phyloP scores from a whole-genome alignment of 1,140 invertebrate species.

The Macrostomum lignano region DNA sequence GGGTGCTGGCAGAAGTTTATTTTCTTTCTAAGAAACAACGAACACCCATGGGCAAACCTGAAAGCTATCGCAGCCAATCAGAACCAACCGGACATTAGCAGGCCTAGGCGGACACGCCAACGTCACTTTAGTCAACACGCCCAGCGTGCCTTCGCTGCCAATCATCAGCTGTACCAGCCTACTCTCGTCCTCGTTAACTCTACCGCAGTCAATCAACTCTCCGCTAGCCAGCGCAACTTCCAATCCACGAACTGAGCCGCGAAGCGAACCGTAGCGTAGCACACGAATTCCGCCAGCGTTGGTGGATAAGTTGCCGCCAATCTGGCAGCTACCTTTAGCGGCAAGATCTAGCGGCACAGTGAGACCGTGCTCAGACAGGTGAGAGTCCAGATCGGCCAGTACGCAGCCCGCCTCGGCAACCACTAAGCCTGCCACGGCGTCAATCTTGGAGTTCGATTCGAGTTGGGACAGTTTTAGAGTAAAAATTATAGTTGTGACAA shows the following conservation, averaged over 20 bases:
- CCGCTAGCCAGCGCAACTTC: too few relatives aligned
- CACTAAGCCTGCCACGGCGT: too few relatives aligned
- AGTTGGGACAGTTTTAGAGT: too few relatives aligned
- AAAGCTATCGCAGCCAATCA: slow-evolving; percentile 56
- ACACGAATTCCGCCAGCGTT: slow-evolving; percentile 80
- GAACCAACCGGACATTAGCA: slow-evolving; percentile 47
- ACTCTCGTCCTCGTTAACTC: too few relatives aligned
- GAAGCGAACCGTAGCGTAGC: slow-evolving; percentile 70
- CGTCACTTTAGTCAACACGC: slow-evolving; percentile 64
- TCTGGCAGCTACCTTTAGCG: slow-evolving; percentile 78
- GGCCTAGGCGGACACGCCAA: slow-evolving; percentile 58
- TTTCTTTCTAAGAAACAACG: too few relatives aligned
- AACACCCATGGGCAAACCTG: too few relatives aligned
- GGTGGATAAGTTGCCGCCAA: slow-evolving; percentile 80
- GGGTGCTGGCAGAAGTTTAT: too few relatives aligned
- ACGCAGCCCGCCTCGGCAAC: slow-evolving; percentile 78
- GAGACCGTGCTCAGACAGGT: slow-evolving; percentile 39
- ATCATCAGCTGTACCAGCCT: slow-evolving; percentile 85
- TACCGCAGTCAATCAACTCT: too few relatives aligned
- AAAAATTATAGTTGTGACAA: too few relatives aligned
- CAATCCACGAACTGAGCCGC: slow-evolving; percentile 62
- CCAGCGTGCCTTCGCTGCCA: slow-evolving; percentile 79
- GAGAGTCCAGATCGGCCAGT: slow-evolving; percentile 50
- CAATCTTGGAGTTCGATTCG: too few relatives aligned
- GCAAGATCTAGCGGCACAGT: slow-evolving; percentile 85